A percentile compares a stretch with the other conserved stretches of the same genome.
Evolutionary conservation across 1,140 invertebrate species (phyloP).

Genomic region (Berghia stephanieae): DNA sequence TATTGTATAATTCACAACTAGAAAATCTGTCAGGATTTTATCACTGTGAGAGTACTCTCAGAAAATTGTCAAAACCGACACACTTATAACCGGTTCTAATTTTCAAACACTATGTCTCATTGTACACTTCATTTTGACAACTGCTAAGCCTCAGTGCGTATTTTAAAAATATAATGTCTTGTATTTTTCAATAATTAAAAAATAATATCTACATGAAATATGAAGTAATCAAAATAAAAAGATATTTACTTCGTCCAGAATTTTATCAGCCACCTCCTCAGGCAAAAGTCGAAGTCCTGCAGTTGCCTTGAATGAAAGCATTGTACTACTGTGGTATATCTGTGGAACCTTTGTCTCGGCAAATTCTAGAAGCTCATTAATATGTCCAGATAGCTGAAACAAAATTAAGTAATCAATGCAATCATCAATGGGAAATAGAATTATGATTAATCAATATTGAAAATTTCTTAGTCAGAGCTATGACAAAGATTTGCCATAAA

Average conservation of each 20-base stretch:
- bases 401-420: too few species aligned
- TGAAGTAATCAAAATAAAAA: background rate
- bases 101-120: background rate
- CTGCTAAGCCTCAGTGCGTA: background rate
- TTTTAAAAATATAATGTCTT: background rate
- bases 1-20: too few species aligned
- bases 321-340: constrained; percentile 77
- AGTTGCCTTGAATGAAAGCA: constrained; percentile 81
- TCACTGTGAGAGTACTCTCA: too few species aligned
- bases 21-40: too few species aligned
- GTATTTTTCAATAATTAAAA: background rate
- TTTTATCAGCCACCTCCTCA: constrained; percentile 76
- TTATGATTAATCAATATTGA: too few species aligned
- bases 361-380: too few species aligned
- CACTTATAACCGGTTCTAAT: too few species aligned
- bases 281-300: constrained; percentile 89
- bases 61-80: too few species aligned
- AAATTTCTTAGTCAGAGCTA: too few species aligned
- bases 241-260: constrained; percentile 51
- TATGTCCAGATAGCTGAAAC: too few species aligned
- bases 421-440: too few species aligned
- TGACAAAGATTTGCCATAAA: too few species aligned
- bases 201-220: background rate
- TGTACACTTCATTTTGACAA: background rate
- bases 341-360: constrained; percentile 81